Conservation (phyloP, 2,888 invertebrate genomes). For the Chouioia cunea region DNA sequence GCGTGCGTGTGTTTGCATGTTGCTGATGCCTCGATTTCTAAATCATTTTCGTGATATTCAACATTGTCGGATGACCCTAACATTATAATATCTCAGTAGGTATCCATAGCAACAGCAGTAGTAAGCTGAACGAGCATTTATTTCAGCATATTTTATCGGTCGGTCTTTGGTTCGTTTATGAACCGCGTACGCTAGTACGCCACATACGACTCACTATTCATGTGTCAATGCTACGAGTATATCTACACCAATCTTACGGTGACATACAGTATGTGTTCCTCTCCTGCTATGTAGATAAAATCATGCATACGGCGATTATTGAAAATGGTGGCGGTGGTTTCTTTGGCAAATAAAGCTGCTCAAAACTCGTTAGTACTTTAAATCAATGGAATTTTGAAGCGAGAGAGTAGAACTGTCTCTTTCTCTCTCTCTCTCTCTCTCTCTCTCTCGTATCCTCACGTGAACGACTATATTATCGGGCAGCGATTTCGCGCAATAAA, state of each 20-base stretch:
- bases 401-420: slow-evolving; percentile 5
- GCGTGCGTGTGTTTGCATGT: too few relatives aligned
- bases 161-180: slow-evolving; percentile 12
- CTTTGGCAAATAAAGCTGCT: background rate
- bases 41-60: slow-evolving; percentile 28
- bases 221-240: slow-evolving; percentile 47
- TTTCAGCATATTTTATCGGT: slow-evolving; percentile 30
- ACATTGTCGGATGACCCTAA: slow-evolving; percentile 26
- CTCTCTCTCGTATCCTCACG: background rate
- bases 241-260: slow-evolving; percentile 22
- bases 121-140: slow-evolving; percentile 39
- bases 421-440: slow-evolving; percentile 1
- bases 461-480: slow-evolving; percentile 46
- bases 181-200: slow-evolving; percentile 3
- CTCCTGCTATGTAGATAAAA: background rate
- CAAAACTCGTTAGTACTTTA: background rate
- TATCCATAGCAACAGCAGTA: background rate
- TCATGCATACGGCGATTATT: too few relatives aligned
- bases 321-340: background rate
- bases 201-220: slow-evolving; percentile 47
- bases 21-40: slow-evolving; percentile 2
- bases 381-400: slow-evolving; percentile 2
- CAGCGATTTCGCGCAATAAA: slow-evolving; percentile 46
- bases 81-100: slow-evolving; percentile 35
- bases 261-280: slow-evolving; percentile 39